Conservation (phyloP, 2,113 vertebrate species). For the Brienomyrus longianalis region DNA sequence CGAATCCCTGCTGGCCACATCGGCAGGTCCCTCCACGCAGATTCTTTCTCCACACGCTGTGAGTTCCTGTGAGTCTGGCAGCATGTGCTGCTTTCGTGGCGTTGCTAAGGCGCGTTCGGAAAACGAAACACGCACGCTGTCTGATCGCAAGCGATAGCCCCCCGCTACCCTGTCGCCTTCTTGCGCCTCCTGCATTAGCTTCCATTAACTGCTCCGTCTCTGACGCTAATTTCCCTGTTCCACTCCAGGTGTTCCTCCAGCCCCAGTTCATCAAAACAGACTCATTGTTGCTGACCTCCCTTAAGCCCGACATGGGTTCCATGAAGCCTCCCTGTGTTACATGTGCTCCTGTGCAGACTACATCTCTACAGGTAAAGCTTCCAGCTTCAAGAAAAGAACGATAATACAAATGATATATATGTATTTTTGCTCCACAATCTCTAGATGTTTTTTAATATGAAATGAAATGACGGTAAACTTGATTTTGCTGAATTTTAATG, state of each 20-base stretch:
- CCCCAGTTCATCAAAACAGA: slow-evolving; percentile 96
- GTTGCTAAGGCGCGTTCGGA: not conserved
- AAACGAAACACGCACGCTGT: not conserved
- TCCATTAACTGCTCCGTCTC: not conserved
- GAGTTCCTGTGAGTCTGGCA: slow-evolving; percentile 75
- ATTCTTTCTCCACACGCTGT: slow-evolving; percentile 65
- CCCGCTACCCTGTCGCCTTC: not conserved
- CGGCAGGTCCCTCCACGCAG: slow-evolving; percentile 46
- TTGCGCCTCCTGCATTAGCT: not conserved
- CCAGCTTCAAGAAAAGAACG: not conserved
- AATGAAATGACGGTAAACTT: not conserved
- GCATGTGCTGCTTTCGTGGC: slow-evolving; percentile 35
- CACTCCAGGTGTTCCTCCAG: slow-evolving; percentile 80
- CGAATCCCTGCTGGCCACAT: slow-evolving; percentile 59
- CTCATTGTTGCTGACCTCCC: slow-evolving; percentile 76
- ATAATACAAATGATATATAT: not conserved
- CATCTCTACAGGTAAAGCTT: slow-evolving; percentile 72
- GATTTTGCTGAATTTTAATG: not conserved
- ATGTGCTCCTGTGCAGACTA: slow-evolving; percentile 57
- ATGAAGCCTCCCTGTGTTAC: slow-evolving; percentile 61
- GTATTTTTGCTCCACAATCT: not conserved
- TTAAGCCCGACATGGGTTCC: slow-evolving; percentile 71
- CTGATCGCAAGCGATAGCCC: not conserved
- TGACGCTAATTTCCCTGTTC: not conserved
- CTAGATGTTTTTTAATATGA: not conserved